phyloP scores from a whole-genome alignment of 2,113 vertebrate genomes.

The Pluvialis apricaria region DNA sequence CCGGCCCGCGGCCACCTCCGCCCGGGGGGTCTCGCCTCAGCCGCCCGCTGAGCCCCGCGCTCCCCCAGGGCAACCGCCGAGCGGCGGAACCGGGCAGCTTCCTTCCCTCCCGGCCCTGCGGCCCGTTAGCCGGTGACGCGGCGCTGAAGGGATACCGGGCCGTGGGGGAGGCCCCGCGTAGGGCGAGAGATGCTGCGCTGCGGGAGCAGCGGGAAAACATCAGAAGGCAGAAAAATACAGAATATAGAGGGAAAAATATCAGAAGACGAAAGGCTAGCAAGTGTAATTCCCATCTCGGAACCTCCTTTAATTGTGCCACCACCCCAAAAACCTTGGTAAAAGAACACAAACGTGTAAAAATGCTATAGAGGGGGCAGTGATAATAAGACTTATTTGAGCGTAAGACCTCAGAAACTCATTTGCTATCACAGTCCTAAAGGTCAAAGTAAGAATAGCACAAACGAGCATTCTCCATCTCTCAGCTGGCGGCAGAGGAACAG shows the following conservation, averaged over 20 bases:
- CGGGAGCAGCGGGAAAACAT: neutral
- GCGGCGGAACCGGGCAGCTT: accelerated
- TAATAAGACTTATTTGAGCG: neutral
- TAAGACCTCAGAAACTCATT: neutral
- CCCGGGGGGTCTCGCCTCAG: no score
- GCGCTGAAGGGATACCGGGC: accelerated
- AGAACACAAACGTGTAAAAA: accelerated
- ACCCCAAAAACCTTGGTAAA: neutral
- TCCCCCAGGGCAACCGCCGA: accelerated
- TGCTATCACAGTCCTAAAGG: neutral
- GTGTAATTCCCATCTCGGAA: accelerated
- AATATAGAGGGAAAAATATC: neutral
- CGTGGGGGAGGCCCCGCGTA: neutral
- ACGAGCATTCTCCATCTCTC: neutral
- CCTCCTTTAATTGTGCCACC: neutral
- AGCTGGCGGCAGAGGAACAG: neutral
- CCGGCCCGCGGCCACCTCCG: neutral
- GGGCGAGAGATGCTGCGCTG: neutral
- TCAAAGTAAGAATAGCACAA: neutral
- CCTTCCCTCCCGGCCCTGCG: accelerated
- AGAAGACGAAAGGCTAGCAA: neutral
- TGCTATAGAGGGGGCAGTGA: neutral
- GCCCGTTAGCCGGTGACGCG: accelerated
- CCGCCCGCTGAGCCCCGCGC: no score
- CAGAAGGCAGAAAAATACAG: neutral